These are phyloP conservation scores for Anser cygnoides DNA, from an alignment of 2,113 vertebrate genomes.

Conservation along the genomic window DNA sequence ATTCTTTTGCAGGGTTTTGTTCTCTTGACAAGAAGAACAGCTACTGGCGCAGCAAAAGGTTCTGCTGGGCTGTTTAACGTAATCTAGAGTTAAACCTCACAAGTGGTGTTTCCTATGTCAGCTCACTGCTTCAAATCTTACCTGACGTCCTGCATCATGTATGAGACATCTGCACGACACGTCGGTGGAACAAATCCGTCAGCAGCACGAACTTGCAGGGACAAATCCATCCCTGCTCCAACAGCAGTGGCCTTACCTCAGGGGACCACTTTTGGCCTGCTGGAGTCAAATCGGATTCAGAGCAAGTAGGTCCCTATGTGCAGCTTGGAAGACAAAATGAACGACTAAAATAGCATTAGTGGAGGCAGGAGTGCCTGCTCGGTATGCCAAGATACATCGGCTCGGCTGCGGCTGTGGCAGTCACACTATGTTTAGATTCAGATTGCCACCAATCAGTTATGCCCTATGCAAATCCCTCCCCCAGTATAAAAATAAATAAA, in stretches of 20 bases:
- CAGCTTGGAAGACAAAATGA: conserved; percentile 32
- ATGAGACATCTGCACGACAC: conserved; percentile 54
- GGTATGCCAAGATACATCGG: not conserved
- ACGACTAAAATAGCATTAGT: conserved; percentile 2
- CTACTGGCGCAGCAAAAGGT: not conserved
- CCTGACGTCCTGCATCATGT: conserved; percentile 60
- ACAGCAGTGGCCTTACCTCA: conserved; percentile 12
- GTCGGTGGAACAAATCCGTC: conserved; percentile 61
- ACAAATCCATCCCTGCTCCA: conserved; percentile 54
- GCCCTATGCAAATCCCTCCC: conserved; percentile 13
- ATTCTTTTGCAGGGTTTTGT: not conserved
- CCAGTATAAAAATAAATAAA: not conserved
- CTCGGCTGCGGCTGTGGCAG: not conserved
- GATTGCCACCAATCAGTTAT: conserved; percentile 44
- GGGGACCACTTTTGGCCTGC: not conserved
- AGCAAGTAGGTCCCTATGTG: conserved; percentile 16
- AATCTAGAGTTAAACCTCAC: not conserved
- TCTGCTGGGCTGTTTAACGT: not conserved
- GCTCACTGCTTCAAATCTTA: conserved; percentile 44
- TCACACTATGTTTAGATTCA: conserved; percentile 2
- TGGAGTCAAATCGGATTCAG: conserved; percentile 25
- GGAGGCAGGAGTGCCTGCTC: not conserved
- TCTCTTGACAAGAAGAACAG: not conserved
- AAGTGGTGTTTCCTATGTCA: not conserved
- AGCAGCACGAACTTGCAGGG: conserved; percentile 27